Base-by-base conservation (phyloP, 2,888 invertebrate species). In the Tachina grossa region DNA sequence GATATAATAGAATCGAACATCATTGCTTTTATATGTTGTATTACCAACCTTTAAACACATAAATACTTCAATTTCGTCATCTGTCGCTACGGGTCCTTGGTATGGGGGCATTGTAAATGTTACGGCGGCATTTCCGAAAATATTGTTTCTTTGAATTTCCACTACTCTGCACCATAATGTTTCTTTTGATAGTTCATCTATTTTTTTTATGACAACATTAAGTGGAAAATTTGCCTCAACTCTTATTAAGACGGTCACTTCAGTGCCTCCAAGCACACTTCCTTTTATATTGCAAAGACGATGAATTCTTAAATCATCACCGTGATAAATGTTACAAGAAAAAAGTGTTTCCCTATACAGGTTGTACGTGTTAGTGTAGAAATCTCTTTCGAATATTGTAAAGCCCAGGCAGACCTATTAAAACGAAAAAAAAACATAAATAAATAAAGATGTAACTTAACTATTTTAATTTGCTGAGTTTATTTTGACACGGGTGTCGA, bases 401-500 rank as follows among this genome's bases (percentile, higher is more conserved):
- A 84, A 75, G 16, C 84, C 84, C 45, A 84, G 39, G 39, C 79
- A 79, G 39, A 79, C 75, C 84, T 84, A 31, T 45, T 53, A 9
- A 45, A 39, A 41, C 14, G 5, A 65, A 47, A 16, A 6, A 22
- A 11, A 49, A 22, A 6, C 31, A 31, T 31, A 22, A 22, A 16
- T 16, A 43, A 63, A 49, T 49, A 49, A 31, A 3, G 31, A 31
- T 31, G 31, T 31, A 31, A 31, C 4, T 31, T 31, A 31, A 31
- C 4, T 4, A 2, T n/a, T n/a, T n/a, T n/a, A n/a, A n/a, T n/a
- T n/a, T n/a, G n/a, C n/a, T n/a, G n/a, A n/a, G n/a, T n/a, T n/a
- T n/a, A n/a, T n/a, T n/a, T n/a, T n/a, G n/a, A n/a, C n/a, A n/a
- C n/a, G n/a, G n/a, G n/a, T n/a, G n/a, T n/a, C n/a, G n/a, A n/a